Evolutionary conservation across 2,888 invertebrate genomes (phyloP), one percentile per base, ranked within the genome.

Genomic region (Epiperipatus broadwayi): DNA sequence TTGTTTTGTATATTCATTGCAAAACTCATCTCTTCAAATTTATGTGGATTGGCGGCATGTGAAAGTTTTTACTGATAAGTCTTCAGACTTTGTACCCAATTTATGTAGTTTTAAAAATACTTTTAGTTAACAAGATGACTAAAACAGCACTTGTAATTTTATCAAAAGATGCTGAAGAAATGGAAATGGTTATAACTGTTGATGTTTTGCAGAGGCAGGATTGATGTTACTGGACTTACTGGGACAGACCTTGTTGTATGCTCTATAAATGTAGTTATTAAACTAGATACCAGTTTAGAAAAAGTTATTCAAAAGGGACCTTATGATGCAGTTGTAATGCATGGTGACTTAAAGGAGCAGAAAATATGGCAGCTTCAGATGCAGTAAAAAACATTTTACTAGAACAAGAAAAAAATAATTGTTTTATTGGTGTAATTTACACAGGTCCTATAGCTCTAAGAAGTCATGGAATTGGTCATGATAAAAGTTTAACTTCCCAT

Each of bases 131-230:
- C n/a, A n/a, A n/a, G n/a, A n/a, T n/a, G n/a, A n/a, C n/a, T 53
- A 53, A 53, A 43, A 54, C 51, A 33, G 93, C 87, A 0, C 56
- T 91, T 31, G 69, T 93, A 36, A 67, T 95, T 44, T 56, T 93
- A 43, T 78, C 89, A 0, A 73, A 79, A 41, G 93, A 93, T 3
- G 74, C 85, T 0, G 95, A 97, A 60, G 95, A 97, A 65, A 89
- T 95, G 78, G 95, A 95, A 61, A 73, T 81, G 5, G 75, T 85
- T 8, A 78, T 83, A 47, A 69, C 83, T 0, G 78, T 75, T 0
- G 93, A 95, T 58, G 75, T 93, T 48, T 64, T 95, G 14, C 68
- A 68, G 95, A 49, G 89, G 76, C 10, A 85, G 78, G 39, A 89
- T 91, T 67, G 80, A 74, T 0, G 58, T 93, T 28, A 89, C 83